Evolutionary conservation across 2,797 vertebrate species (phyloP).

Genomic region (Channallabes apus): DNA sequence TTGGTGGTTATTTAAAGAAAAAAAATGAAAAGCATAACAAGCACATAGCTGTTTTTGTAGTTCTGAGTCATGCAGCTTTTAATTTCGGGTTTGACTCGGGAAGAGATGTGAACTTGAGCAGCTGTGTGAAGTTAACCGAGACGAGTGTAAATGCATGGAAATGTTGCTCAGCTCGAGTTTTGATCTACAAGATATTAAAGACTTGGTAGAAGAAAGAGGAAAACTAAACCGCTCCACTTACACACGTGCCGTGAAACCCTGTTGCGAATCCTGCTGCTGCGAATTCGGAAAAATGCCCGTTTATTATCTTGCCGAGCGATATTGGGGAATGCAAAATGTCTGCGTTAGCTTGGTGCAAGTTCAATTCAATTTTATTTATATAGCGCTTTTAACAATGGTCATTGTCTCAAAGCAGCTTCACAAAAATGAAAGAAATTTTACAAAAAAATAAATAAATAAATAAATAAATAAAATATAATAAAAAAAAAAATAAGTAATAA

Average conservation of each 20-base stretch:
- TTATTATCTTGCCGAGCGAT: background rate
- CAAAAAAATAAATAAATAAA: too few relatives aligned
- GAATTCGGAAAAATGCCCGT: background rate
- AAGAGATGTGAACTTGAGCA: background rate
- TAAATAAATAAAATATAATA: too few relatives aligned
- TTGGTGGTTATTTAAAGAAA: constrained; percentile 4
- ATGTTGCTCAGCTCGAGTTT: background rate
- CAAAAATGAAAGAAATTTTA: too few relatives aligned
- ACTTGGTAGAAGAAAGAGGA: background rate
- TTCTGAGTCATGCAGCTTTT: background rate
- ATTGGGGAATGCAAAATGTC: background rate
- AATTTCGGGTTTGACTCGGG: background rate
- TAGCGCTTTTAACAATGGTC: too few relatives aligned
- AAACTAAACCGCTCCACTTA: background rate
- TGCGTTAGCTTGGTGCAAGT: too few relatives aligned
- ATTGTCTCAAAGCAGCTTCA: too few relatives aligned
- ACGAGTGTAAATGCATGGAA: background rate
- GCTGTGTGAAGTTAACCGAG: background rate
- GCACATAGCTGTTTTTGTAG: background rate
- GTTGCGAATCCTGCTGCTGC: background rate
- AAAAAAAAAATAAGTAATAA: too few relatives aligned
- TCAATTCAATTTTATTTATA: too few relatives aligned
- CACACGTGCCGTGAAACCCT: background rate
- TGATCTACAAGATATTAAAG: background rate
- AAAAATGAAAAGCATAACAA: background rate